phyloP scores from a whole-genome alignment of 2,888 invertebrate genomes.

The Crematogaster levior region DNA sequence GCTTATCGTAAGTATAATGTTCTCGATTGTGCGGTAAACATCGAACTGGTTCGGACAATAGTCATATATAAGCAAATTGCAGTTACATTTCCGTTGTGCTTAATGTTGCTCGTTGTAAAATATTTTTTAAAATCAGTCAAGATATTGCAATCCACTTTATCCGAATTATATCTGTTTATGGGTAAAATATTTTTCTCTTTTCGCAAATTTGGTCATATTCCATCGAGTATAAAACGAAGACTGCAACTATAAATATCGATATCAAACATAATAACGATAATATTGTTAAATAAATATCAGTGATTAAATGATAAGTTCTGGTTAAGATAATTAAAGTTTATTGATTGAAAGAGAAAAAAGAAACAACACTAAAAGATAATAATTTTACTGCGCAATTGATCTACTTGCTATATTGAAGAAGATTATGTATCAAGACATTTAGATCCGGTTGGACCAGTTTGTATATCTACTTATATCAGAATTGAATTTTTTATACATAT shows the following conservation, averaged over 20 bases:
- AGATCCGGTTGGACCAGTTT: conserved; percentile 54
- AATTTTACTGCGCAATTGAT: neutral
- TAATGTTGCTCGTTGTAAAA: conserved; percentile 69
- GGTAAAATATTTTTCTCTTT: neutral
- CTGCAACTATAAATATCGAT: neutral
- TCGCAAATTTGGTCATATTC: neutral
- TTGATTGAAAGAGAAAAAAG: neutral
- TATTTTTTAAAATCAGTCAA: conserved; percentile 69
- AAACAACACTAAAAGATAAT: conserved; percentile 2
- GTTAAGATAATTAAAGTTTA: neutral
- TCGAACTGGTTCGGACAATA: conserved; percentile 74
- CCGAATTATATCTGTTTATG: conserved; percentile 57
- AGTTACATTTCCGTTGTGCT: conserved; percentile 74
- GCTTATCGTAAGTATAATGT: conserved; percentile 73
- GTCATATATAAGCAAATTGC: conserved; percentile 74
- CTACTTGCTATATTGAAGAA: conserved; percentile 7
- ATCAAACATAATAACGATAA: conserved; percentile 2
- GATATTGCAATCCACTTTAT: conserved; percentile 67
- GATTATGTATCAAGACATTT: conserved; percentile 39
- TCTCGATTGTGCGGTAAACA: conserved; percentile 71
- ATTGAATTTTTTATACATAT: conserved; percentile 67
- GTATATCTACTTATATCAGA: conserved; percentile 39
- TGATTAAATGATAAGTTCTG: neutral
- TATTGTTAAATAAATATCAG: neutral
- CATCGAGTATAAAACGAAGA: neutral